Conservation (phyloP, 2,113 vertebrate species). For the Halcyon senegalensis region DNA sequence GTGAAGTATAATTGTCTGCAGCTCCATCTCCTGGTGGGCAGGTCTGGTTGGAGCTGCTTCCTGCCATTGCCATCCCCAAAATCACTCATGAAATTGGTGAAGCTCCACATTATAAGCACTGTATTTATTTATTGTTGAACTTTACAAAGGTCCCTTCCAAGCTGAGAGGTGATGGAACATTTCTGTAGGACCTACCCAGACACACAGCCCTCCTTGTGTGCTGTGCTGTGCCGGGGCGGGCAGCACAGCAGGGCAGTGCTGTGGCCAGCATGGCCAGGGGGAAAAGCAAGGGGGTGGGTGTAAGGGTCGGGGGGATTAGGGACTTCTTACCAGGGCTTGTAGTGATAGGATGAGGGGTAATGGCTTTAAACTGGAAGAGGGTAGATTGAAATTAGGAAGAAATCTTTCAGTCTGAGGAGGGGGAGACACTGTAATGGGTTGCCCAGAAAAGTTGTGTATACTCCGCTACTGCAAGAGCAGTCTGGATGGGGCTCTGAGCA, state of each 20-base stretch:
- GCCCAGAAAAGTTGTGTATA: no score
- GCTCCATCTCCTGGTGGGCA: neutral
- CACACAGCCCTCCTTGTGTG: accelerated
- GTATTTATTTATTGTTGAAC: neutral
- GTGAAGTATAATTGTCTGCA: neutral
- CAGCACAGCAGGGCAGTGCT: neutral
- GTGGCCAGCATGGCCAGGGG: accelerated
- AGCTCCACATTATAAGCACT: accelerated
- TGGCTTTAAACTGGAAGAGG: no score
- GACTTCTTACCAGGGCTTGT: no score
- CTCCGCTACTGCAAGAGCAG: no score
- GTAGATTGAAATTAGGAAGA: no score
- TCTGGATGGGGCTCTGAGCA: no score
- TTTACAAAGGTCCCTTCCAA: neutral
- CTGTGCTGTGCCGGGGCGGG: neutral
- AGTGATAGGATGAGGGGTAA: no score
- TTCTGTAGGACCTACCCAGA: neutral
- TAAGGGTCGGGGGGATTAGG: no score
- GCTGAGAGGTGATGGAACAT: accelerated
- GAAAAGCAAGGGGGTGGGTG: neutral
- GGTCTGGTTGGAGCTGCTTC: accelerated
- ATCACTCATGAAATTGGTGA: accelerated
- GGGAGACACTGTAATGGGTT: no score
- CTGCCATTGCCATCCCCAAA: neutral
- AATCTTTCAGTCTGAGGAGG: no score